Conservation (phyloP, 1,140 invertebrate species). For the Hylaeus anthracinus region DNA sequence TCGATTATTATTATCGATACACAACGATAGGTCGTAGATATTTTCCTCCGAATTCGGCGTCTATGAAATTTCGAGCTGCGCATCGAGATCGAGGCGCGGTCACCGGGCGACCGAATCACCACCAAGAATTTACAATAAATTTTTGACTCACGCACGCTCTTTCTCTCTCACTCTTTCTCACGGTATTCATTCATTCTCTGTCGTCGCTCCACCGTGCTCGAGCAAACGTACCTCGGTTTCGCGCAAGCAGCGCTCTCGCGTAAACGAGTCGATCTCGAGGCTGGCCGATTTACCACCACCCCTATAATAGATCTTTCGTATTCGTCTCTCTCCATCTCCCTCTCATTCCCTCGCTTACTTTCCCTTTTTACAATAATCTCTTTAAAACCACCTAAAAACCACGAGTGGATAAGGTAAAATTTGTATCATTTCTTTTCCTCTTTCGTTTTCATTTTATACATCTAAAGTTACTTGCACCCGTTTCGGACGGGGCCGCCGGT, state of each 20-base stretch:
- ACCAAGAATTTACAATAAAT: constrained; percentile 74
- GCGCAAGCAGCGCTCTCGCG: constrained; percentile 12
- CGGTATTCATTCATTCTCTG: constrained; percentile 1
- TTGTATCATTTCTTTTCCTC: constrained; percentile 55
- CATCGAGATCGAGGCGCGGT: constrained; percentile 69
- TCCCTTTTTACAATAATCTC: constrained; percentile 75
- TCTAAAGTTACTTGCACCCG: constrained; percentile 76
- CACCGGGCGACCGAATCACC: constrained; percentile 71
- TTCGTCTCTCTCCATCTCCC: constrained; percentile 3
- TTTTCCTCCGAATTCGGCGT: constrained; percentile 50
- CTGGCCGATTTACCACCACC: constrained; percentile 25
- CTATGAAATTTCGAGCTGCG: constrained; percentile 60
- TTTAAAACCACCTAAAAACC: constrained; percentile 74
- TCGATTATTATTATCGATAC: background rate
- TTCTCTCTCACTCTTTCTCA: constrained; percentile 3
- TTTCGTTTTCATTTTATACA: constrained; percentile 71
- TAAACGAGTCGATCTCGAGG: constrained; percentile 50
- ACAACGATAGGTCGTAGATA: background rate
- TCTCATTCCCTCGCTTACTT: background rate
- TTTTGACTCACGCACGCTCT: constrained; percentile 36
- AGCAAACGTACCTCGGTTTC: background rate
- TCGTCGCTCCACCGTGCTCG: background rate
- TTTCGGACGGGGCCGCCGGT: constrained; percentile 73
- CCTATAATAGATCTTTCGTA: constrained; percentile 63
- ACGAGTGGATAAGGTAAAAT: constrained; percentile 71